Conservation (phyloP, 2,113 vertebrate genomes). For the Sphyrna mokarran region DNA sequence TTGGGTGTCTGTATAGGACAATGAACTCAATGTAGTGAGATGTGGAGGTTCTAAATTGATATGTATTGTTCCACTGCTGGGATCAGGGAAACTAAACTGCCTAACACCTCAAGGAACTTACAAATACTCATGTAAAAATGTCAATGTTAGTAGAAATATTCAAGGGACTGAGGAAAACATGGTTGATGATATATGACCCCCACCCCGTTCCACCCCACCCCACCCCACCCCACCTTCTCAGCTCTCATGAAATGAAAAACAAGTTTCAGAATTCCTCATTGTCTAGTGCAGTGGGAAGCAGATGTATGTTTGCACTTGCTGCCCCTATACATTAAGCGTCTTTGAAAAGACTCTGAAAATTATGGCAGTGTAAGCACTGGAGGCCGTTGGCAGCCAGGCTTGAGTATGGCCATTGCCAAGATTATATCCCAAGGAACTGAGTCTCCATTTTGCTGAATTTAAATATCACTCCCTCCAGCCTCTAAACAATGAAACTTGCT, state of each 20-base stretch:
- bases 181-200: neutral
- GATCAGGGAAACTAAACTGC: neutral
- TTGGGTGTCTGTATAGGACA: neutral
- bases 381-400: neutral
- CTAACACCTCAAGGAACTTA: neutral
- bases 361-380: neutral
- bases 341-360: neutral
- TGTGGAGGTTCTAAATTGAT: neutral
- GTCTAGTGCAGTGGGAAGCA: neutral
- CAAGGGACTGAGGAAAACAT: neutral
- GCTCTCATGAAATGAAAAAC: neutral
- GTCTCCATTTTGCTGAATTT: neutral
- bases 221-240: too few relatives aligned
- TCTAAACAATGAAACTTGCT: neutral
- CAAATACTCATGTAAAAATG: neutral
- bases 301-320: neutral
- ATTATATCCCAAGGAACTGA: neutral
- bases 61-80: neutral
- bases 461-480: neutral
- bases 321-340: too few relatives aligned
- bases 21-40: neutral
- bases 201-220: neutral
- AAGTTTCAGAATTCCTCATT: neutral
- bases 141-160: neutral
- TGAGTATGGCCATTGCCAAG: neutral